Conservation (phyloP, 2,888 invertebrate species). For the Ferdinandea cuprea region DNA sequence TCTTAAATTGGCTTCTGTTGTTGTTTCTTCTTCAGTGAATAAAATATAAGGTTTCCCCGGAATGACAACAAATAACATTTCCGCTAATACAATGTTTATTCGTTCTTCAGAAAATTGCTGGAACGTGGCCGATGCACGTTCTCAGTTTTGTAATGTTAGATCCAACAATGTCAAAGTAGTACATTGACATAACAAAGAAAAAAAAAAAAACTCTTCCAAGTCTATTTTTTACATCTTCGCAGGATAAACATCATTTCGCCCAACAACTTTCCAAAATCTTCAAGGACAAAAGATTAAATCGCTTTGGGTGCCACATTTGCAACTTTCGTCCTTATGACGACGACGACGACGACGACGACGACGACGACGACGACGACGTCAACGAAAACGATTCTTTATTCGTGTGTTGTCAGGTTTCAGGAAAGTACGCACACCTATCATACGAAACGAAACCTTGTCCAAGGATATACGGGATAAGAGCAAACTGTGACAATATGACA, state of each 20-base stretch:
- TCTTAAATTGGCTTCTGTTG: slow-evolving; percentile 40
- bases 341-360: too few species aligned
- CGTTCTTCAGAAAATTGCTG: slow-evolving; percentile 17
- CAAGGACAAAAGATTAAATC: slow-evolving; percentile 44
- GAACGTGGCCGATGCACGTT: slow-evolving; percentile 31
- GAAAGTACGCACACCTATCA: slow-evolving; percentile 37
- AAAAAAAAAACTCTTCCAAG: slow-evolving; percentile 23
- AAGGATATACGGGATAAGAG: slow-evolving; percentile 31
- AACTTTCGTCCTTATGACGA: slow-evolving; percentile 26
- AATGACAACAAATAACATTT: slow-evolving; percentile 35
- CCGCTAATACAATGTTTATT: slow-evolving; percentile 46
- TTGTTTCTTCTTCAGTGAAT: slow-evolving; percentile 21
- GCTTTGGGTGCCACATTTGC: slow-evolving; percentile 37
- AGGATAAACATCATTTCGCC: slow-evolving; percentile 41
- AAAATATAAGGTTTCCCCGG: slow-evolving; percentile 29
- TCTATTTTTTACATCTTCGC: slow-evolving; percentile 21
- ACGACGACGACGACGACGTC: too few species aligned
- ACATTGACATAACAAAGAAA: slow-evolving; percentile 9
- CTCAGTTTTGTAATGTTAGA: slow-evolving; percentile 26
- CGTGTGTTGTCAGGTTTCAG: slow-evolving; percentile 4
- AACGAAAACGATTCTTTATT: slow-evolving; percentile 15
- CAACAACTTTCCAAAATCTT: slow-evolving; percentile 29
- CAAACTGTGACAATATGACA: slow-evolving; percentile 55
- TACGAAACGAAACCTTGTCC: slow-evolving; percentile 13
- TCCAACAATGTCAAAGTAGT: slow-evolving; percentile 26